These are phyloP conservation scores for Loriculus beryllinus DNA, from an alignment of 2,797 vertebrate species.

Conservation along the genomic window DNA sequence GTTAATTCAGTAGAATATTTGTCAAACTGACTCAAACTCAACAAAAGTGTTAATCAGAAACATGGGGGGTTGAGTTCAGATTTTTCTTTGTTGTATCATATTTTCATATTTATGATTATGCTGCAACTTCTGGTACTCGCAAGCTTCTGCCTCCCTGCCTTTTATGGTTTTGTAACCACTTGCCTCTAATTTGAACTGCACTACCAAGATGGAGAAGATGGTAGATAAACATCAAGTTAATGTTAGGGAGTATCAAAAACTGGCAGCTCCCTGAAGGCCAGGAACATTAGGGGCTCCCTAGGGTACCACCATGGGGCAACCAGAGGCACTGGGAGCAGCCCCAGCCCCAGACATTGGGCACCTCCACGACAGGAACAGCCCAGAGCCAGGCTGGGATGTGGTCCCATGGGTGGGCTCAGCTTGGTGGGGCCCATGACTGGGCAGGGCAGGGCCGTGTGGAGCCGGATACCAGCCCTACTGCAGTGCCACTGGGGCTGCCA, in stretches of 20 bases:
- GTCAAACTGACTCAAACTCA: not conserved
- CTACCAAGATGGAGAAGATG: not conserved
- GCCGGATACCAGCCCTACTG: not conserved
- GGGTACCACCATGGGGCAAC: not conserved
- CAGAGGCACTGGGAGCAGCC: accelerated
- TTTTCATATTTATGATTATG: not conserved
- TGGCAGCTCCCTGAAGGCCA: accelerated
- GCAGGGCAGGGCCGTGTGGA: not conserved
- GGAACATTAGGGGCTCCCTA: not conserved
- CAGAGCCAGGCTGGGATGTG: not conserved
- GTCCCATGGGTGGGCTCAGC: not conserved
- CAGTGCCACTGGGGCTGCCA: accelerated
- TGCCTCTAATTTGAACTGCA: not conserved
- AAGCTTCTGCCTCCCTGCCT: not conserved
- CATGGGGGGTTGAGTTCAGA: not conserved
- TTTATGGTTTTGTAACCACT: not conserved
- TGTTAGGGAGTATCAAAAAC: not conserved
- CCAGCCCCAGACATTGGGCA: not conserved
- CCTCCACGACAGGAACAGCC: not conserved
- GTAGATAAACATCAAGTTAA: not conserved
- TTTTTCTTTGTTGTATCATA: not conserved
- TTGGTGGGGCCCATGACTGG: not conserved
- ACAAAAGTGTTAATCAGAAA: not conserved
- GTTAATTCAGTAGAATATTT: not conserved
- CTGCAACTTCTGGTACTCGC: not conserved